These are phyloP conservation scores for Hestina assimilis DNA, from an alignment of 1,140 invertebrate genomes.

Conservation along the genomic window DNA sequence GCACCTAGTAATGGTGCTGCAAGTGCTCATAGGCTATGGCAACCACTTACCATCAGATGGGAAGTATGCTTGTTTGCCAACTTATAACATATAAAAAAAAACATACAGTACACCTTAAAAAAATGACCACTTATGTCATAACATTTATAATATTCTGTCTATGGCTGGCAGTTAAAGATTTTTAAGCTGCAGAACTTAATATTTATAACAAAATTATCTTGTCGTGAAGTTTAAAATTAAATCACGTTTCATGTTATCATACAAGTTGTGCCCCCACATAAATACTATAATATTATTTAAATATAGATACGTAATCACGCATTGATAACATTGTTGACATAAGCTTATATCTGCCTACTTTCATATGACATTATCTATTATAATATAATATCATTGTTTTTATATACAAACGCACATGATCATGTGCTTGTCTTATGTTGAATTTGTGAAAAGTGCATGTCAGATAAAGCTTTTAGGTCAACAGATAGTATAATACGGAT, in stretches of 20 bases:
- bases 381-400: background rate
- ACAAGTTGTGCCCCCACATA: background rate
- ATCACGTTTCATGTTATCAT: too few species aligned
- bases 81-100: too few species aligned
- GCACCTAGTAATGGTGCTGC: too few species aligned
- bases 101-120: too few species aligned
- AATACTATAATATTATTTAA: background rate
- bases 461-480: conserved; percentile 14
- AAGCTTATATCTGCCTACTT: conserved; percentile 4
- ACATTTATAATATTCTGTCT: background rate
- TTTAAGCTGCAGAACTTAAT: background rate
- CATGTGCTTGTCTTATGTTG: background rate
- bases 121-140: too few species aligned
- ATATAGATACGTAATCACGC: background rate
- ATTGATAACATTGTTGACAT: background rate
- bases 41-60: too few species aligned
- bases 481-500: background rate
- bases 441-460: background rate
- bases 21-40: too few species aligned
- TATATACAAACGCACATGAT: too few species aligned
- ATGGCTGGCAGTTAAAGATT: background rate
- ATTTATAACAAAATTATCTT: background rate
- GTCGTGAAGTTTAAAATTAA: too few species aligned
- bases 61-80: too few species aligned
- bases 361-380: conserved; percentile 14